Percentiles rank a stretch among this genome's conserved stretches.
Evolutionary conservation across 2,797 vertebrate species (phyloP).

Genomic region (Morelia viridis): DNA sequence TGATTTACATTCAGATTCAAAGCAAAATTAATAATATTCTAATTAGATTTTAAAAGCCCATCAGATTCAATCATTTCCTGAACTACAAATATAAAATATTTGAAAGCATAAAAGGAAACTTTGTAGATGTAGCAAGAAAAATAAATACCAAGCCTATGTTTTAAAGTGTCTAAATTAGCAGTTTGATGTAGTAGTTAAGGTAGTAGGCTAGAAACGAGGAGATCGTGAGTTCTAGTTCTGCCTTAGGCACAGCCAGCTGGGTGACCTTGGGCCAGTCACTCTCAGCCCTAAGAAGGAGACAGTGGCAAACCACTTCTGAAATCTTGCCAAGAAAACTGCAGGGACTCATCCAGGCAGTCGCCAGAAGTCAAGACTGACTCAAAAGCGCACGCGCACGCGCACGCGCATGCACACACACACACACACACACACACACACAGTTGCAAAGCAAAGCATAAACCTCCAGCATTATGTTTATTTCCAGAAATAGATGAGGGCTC

Average conservation of each 20-base stretch:
- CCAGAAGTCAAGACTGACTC: not conserved
- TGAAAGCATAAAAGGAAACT: not conserved
- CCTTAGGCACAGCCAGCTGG: no score
- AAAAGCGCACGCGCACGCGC: fast-evolving
- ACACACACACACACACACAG: no score
- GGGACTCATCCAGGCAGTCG: not conserved
- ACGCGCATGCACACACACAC: no score
- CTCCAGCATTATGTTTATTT: no score
- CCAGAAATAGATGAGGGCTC: no score
- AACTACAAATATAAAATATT: not conserved
- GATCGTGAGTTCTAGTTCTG: not conserved
- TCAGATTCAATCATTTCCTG: not conserved
- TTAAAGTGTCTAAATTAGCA: not conserved
- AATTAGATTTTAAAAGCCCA: not conserved
- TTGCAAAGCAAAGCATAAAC: no score
- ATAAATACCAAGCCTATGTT: not conserved
- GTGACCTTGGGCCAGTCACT: not conserved
- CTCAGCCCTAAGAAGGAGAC: not conserved
- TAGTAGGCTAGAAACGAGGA: not conserved
- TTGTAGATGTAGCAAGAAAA: not conserved
- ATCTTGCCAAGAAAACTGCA: not conserved
- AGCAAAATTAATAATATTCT: not conserved
- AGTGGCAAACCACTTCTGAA: not conserved
- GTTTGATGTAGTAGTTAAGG: not conserved
- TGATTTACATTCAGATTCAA: not conserved